phyloP scores from a whole-genome alignment of 2,113 vertebrate species.

The Colinus virginianus region DNA sequence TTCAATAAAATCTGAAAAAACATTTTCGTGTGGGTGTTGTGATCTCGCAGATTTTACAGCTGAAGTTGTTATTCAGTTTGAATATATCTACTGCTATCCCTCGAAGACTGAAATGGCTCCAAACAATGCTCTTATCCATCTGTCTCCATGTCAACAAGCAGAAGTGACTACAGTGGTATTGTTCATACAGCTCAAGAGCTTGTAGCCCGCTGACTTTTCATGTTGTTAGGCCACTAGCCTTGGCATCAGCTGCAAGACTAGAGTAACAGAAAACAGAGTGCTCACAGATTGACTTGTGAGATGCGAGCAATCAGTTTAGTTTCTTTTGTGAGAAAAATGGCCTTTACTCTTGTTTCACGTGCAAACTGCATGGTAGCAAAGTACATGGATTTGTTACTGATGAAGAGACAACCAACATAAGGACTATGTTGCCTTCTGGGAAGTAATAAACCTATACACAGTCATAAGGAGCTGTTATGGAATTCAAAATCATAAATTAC shows the following conservation, averaged over 20 bases:
- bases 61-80: neutral
- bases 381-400: neutral
- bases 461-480: neutral
- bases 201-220: neutral
- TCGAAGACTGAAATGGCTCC: neutral
- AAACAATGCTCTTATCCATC: neutral
- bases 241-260: neutral
- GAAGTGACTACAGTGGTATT: neutral
- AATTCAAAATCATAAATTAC: neutral
- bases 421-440: neutral
- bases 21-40: neutral
- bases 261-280: neutral
- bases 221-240: neutral
- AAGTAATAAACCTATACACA: neutral
- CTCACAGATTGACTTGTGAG: neutral
- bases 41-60: neutral
- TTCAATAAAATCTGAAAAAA: neutral
- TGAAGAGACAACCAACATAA: neutral
- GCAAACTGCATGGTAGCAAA: neutral
- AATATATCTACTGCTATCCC: neutral
- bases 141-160: neutral
- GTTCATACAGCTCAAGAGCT: neutral
- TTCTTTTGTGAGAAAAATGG: neutral
- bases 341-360: neutral
- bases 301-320: neutral